Percentiles rank a stretch among this genome's conserved stretches.
These are phyloP conservation scores for Paedocypris micromegethes DNA, from an alignment of 2,797 vertebrate species.

Conservation along the genomic window DNA sequence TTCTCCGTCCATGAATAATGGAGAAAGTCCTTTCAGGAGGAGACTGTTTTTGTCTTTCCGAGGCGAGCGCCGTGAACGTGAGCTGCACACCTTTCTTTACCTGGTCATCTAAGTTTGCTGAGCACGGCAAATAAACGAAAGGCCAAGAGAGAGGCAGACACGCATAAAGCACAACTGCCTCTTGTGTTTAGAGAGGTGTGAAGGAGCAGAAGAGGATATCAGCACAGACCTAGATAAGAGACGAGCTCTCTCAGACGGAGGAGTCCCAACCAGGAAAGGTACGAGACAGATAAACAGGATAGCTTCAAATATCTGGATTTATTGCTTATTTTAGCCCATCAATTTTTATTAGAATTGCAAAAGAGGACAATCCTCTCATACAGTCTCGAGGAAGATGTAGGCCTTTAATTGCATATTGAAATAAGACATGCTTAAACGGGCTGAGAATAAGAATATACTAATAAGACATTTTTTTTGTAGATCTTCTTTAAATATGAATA, in stretches of 20 bases:
- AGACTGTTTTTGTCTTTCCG: slow-evolving; percentile 41
- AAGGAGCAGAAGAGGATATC: background rate
- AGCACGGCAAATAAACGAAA: background rate
- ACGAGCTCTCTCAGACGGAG: slow-evolving; percentile 21
- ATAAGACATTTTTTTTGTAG: no score
- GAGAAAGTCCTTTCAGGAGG: slow-evolving; percentile 19
- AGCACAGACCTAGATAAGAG: slow-evolving; percentile 12
- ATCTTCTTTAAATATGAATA: no score
- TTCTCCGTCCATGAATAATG: slow-evolving; percentile 17
- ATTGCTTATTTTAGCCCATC: no score
- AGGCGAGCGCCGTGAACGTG: slow-evolving; percentile 22
- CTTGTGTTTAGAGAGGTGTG: slow-evolving; percentile 3
- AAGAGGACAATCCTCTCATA: no score
- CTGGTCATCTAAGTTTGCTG: background rate
- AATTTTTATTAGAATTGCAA: no score
- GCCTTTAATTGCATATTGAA: no score
- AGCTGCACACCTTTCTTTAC: slow-evolving; percentile 24
- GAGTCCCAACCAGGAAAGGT: slow-evolving; percentile 9
- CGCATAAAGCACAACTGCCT: background rate
- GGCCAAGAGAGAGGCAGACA: background rate
- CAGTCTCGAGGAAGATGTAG: no score
- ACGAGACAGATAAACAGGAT: background rate
- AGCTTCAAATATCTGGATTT: no score
- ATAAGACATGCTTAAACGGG: no score
- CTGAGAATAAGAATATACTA: no score